Evolutionary conservation across 1,140 invertebrate species (phyloP).

Genomic region (Chelonus insularis): DNA sequence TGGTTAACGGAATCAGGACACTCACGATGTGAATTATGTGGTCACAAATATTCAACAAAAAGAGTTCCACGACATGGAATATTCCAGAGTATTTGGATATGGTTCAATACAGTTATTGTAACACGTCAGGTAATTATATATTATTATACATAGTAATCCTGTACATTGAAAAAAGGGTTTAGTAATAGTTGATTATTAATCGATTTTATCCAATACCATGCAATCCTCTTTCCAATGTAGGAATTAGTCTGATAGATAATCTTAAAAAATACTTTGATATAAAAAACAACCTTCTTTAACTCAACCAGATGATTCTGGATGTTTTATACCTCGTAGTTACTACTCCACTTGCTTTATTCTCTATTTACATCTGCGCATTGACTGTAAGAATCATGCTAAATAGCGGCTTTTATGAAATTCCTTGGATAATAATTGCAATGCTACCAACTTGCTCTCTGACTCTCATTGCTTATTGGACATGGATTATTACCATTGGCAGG

Average conservation of each 20-base stretch:
- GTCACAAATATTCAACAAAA: conserved; percentile 60
- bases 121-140: conserved; percentile 58
- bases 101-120: conserved; percentile 62
- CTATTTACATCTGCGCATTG: conserved; percentile 61
- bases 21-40: conserved; percentile 65
- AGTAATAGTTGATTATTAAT: too few relatives aligned
- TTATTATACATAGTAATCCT: too few relatives aligned
- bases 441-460: conserved; percentile 54
- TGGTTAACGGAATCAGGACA: conserved; percentile 70
- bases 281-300: too few relatives aligned
- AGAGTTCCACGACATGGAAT: conserved; percentile 62
- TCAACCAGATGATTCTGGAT: conserved; percentile 61
- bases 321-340: conserved; percentile 62
- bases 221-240: too few relatives aligned
- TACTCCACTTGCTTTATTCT: conserved; percentile 63
- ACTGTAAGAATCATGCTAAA: conserved; percentile 55
- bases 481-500: conserved; percentile 56
- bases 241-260: too few relatives aligned
- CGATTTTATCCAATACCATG: too few relatives aligned
- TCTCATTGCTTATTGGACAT: conserved; percentile 55
- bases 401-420: conserved; percentile 48
- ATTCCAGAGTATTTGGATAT: conserved; percentile 57
- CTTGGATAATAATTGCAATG: conserved; percentile 56
- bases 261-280: too few relatives aligned
- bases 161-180: too few relatives aligned